These are phyloP conservation scores for Mythimna lalbum DNA, from an alignment of 2,888 invertebrate species.

Conservation along the genomic window DNA sequence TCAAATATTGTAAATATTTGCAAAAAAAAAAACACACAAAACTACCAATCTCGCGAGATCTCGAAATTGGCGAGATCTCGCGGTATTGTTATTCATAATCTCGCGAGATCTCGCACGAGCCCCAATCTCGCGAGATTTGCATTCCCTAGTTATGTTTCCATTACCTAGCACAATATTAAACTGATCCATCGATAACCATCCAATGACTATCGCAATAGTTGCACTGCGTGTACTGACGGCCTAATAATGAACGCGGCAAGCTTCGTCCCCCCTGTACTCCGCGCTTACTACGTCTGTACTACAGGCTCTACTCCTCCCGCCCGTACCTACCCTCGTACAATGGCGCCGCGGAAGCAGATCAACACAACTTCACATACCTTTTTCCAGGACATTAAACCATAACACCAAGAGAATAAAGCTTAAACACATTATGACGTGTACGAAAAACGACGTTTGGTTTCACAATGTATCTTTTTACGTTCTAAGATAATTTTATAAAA, in stretches of 20 bases:
- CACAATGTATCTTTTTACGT: slow-evolving; percentile 75
- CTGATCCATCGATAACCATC: slow-evolving; percentile 27
- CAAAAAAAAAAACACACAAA: too few species aligned
- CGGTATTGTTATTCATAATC: too few species aligned
- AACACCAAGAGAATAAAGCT: slow-evolving; percentile 23
- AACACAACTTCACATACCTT: slow-evolving; percentile 13
- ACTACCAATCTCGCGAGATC: too few species aligned
- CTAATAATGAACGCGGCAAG: slow-evolving; percentile 79
- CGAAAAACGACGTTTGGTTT: slow-evolving; percentile 45
- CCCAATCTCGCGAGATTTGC: too few species aligned
- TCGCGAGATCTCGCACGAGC: too few species aligned
- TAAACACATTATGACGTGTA: slow-evolving; percentile 18
- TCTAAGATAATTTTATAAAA: slow-evolving; percentile 82
- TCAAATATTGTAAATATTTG: too few species aligned
- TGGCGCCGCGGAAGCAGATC: slow-evolving; percentile 56
- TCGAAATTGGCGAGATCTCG: too few species aligned
- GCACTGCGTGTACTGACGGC: slow-evolving; percentile 68
- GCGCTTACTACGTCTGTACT: slow-evolving; percentile 83
- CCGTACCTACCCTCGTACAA: slow-evolving; percentile 74
- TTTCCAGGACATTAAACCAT: slow-evolving; percentile 33
- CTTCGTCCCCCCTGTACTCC: slow-evolving; percentile 58
- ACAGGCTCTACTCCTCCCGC: slow-evolving; percentile 77
- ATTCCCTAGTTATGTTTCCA: too few species aligned
- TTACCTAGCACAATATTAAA: not conserved
- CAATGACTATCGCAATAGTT: slow-evolving; percentile 13